Conservation (phyloP, 2,797 vertebrate genomes). For the Liparis tanakae region DNA sequence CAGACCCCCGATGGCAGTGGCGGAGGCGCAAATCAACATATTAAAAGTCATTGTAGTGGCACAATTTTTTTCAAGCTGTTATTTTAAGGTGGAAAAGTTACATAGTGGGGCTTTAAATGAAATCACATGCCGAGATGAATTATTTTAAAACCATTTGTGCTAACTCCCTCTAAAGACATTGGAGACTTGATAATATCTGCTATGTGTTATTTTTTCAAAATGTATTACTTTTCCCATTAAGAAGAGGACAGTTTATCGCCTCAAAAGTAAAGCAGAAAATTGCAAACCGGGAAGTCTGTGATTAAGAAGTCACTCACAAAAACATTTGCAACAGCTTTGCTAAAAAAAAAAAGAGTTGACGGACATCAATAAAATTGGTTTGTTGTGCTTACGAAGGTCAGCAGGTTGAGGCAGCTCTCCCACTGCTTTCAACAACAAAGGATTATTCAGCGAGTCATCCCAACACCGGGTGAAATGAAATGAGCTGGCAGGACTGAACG, state of each 20-base stretch:
- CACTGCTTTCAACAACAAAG: slow-evolving; percentile 42
- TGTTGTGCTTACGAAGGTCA: slow-evolving; percentile 45
- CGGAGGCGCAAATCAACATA: too few relatives aligned
- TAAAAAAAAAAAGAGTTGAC: slow-evolving; percentile 44
- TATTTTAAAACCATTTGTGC: slow-evolving; percentile 39
- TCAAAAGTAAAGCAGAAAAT: slow-evolving; percentile 22
- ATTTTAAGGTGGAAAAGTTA: too few relatives aligned
- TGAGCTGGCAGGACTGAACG: slow-evolving; percentile 5
- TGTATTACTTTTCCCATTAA: slow-evolving; percentile 17
- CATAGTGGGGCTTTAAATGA: too few relatives aligned
- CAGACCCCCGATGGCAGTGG: too few relatives aligned
- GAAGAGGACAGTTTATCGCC: slow-evolving; percentile 1
- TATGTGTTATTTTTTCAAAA: slow-evolving; percentile 4
- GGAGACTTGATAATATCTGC: slow-evolving; percentile 16
- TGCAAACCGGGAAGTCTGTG: slow-evolving; percentile 25
- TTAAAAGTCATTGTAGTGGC: too few relatives aligned
- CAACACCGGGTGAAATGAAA: slow-evolving; percentile 25
- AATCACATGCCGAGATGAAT: slow-evolving; percentile 46
- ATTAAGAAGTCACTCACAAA: slow-evolving; percentile 41
- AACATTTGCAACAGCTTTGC: slow-evolving; percentile 18
- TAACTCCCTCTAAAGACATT: slow-evolving; percentile 28
- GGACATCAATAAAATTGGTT: slow-evolving; percentile 60
- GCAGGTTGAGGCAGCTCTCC: slow-evolving; percentile 43
- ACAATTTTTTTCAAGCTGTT: too few relatives aligned
- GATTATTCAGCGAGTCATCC: slow-evolving; percentile 53